These are phyloP conservation scores for Polydesmus complanatus DNA, from an alignment of 2,888 invertebrate genomes.

Conservation along the genomic window DNA sequence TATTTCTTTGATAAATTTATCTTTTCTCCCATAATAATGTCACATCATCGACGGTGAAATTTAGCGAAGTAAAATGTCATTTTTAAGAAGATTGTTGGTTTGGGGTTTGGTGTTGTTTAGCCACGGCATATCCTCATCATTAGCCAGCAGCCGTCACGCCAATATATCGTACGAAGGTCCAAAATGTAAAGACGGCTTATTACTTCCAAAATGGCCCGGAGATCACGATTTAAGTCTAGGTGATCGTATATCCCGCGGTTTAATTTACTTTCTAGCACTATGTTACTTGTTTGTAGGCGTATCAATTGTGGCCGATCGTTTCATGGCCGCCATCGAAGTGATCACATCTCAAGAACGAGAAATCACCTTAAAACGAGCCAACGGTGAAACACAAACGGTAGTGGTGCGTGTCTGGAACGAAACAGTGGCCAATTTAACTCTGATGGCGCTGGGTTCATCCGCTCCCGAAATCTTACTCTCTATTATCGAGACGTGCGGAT, in stretches of 20 bases:
- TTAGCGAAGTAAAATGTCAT: too few relatives aligned
- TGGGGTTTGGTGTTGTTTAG: background rate
- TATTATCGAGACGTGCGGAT: constrained; percentile 93
- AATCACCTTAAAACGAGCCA: constrained; percentile 74
- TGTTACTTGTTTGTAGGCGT: constrained; percentile 96
- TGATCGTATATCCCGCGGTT: constrained; percentile 69
- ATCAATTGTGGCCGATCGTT: constrained; percentile 94
- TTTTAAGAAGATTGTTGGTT: background rate
- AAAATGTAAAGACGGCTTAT: constrained; percentile 64
- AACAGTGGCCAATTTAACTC: constrained; percentile 93
- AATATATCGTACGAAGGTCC: background rate
- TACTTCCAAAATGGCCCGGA: constrained; percentile 83
- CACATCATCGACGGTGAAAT: too few relatives aligned
- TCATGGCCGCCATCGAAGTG: constrained; percentile 98
- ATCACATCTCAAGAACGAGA: constrained; percentile 96
- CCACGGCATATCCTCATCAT: background rate
- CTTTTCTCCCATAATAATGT: too few relatives aligned
- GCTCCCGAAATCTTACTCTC: constrained; percentile 96
- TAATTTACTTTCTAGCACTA: constrained; percentile 76
- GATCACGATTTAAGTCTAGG: constrained; percentile 50
- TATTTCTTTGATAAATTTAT: too few relatives aligned
- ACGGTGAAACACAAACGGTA: constrained; percentile 73
- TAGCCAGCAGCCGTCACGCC: too few relatives aligned
- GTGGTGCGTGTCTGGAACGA: constrained; percentile 97
- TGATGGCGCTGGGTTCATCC: constrained; percentile 97